Evolutionary conservation across 2,888 invertebrate species (phyloP).

Genomic region (Folsomia candida): DNA sequence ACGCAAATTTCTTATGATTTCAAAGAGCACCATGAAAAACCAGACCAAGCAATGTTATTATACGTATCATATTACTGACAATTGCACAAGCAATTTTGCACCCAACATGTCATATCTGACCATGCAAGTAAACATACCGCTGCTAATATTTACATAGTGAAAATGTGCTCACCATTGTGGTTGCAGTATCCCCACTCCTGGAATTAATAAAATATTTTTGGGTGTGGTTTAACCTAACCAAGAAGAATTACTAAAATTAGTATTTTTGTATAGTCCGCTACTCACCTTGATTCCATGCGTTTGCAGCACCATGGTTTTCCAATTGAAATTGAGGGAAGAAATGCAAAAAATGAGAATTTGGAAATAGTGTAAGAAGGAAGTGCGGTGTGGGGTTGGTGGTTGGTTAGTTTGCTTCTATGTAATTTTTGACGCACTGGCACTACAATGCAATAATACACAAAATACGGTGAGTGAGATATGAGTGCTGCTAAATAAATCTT

Average conservation of each 20-base stretch:
- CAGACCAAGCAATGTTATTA: too few relatives aligned
- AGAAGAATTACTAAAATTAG: too few relatives aligned
- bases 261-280: too few relatives aligned
- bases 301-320: neutral
- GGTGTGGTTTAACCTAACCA: too few relatives aligned
- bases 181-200: conserved; percentile 48
- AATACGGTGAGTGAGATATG: neutral
- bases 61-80: too few relatives aligned
- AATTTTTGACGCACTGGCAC: neutral
- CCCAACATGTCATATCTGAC: neutral
- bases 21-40: too few relatives aligned
- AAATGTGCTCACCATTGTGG: conserved; percentile 43
- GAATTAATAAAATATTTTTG: conserved; percentile 39
- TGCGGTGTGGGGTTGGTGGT: neutral
- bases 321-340: conserved; percentile 5
- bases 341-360: neutral
- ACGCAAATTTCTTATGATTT: too few relatives aligned
- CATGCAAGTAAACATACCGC: neutral
- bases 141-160: neutral
- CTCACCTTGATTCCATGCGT: neutral
- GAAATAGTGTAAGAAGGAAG: neutral
- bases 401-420: neutral
- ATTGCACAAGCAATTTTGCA: neutral
- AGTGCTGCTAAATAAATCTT: neutral
- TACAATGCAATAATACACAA: neutral